phyloP scores from a whole-genome alignment of 2,888 invertebrate species.

The Bombyx huttoni region DNA sequence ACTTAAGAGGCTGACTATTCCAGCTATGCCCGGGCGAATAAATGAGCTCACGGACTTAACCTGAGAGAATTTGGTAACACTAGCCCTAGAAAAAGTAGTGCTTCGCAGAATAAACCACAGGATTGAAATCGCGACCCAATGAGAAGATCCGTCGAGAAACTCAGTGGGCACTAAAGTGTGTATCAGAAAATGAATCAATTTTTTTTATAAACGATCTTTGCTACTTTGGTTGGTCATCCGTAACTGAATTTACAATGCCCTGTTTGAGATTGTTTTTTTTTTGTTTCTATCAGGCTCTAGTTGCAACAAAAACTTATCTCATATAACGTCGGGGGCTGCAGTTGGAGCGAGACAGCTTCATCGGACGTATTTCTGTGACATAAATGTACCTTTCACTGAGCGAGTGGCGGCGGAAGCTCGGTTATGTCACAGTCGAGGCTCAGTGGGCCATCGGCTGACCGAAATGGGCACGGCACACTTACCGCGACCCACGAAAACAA shows the following conservation, averaged over 20 bases:
- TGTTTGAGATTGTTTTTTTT: not conserved
- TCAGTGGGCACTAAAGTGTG: no score
- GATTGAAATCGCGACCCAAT: no score
- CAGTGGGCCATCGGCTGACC: constrained; percentile 65
- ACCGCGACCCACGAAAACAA: constrained; percentile 64
- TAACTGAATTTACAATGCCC: not conserved
- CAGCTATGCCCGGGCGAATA: no score
- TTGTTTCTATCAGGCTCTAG: not conserved
- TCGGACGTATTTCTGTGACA: constrained; percentile 6
- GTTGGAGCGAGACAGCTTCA: constrained; percentile 2
- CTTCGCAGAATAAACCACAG: no score
- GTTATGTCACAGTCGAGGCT: constrained; percentile 52
- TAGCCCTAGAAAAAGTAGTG: no score
- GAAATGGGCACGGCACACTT: constrained; percentile 64
- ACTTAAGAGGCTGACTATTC: no score
- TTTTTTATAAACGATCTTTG: not conserved
- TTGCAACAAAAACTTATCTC: not conserved
- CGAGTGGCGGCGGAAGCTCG: constrained; percentile 53
- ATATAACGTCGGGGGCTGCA: not conserved
- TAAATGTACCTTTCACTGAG: constrained; percentile 40
- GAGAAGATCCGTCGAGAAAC: no score
- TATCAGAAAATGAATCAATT: not conserved
- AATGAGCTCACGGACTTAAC: no score
- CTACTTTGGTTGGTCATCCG: not conserved
- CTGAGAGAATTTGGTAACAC: no score